phyloP scores from a whole-genome alignment of 2,888 invertebrate genomes.

The Cremastobaeus sp. region DNA sequence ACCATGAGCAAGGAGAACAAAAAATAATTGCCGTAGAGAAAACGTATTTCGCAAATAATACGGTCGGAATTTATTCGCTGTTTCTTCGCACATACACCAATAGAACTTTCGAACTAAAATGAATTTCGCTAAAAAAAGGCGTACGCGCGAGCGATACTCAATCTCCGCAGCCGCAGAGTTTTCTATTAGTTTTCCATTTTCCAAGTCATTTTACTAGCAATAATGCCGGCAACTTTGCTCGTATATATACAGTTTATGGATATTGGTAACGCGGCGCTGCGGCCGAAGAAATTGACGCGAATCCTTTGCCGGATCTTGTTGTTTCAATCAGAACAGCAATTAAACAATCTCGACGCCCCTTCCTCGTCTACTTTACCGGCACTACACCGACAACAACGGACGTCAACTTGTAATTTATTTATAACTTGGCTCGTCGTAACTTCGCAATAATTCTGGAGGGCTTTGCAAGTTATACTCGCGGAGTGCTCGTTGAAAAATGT shows the following conservation, averaged over 20 bases:
- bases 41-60: no score
- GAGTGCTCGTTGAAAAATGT: conserved; percentile 38
- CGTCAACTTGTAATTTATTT: conserved; percentile 34
- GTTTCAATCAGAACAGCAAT: conserved; percentile 4
- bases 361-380: background rate
- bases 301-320: background rate
- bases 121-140: background rate
- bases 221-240: conserved; percentile 21
- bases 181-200: conserved; percentile 29
- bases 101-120: no score
- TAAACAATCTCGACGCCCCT: background rate
- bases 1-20: no score
- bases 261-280: conserved; percentile 19
- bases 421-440: conserved; percentile 34
- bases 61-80: no score
- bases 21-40: no score
- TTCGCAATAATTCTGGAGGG: conserved; percentile 25
- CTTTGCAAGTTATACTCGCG: conserved; percentile 17
- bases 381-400: background rate
- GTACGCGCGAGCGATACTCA: background rate
- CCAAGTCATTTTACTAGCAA: conserved; percentile 33
- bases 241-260: conserved; percentile 20
- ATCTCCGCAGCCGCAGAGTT: conserved; percentile 16
- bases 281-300: background rate
- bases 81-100: no score